phyloP scores from a whole-genome alignment of 2,888 invertebrate species.

The Amphipyra berbera region DNA sequence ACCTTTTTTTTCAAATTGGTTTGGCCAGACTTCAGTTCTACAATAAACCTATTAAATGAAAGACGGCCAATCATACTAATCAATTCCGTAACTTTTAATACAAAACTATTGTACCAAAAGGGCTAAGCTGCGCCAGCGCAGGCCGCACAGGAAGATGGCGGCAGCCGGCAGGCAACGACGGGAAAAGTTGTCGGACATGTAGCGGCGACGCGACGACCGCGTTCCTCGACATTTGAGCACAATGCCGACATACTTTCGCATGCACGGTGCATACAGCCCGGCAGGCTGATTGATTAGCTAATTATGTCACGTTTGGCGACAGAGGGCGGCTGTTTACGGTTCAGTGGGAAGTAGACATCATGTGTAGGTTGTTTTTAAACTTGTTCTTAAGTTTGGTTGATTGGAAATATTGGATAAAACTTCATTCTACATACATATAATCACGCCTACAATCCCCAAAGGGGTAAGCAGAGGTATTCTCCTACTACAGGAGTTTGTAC shows the following conservation, averaged over 20 bases:
- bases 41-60: no score
- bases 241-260: conserved; percentile 56
- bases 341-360: conserved; percentile 33
- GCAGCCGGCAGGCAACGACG: conserved; percentile 36
- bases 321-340: conserved; percentile 30
- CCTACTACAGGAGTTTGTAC: no score
- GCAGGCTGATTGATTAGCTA: conserved; percentile 49
- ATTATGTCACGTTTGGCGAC: conserved; percentile 51
- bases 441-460: no score
- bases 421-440: no score
- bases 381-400: neutral
- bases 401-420: neutral
- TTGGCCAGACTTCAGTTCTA: no score
- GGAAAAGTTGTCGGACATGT: conserved; percentile 61
- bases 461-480: no score
- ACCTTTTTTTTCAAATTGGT: no score
- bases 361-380: conserved; percentile 1
- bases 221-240: conserved; percentile 49
- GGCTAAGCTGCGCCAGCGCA: conserved; percentile 1
- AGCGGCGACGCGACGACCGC: conserved; percentile 34
- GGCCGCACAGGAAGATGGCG: conserved; percentile 33
- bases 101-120: neutral
- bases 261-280: conserved; percentile 38
- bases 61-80: no score
- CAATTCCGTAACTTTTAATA: no score